Evolutionary conservation across 1,140 invertebrate species (phyloP), one percentile per base, ranked within the genome.

Genomic region (Oryctes rhinoceros): DNA sequence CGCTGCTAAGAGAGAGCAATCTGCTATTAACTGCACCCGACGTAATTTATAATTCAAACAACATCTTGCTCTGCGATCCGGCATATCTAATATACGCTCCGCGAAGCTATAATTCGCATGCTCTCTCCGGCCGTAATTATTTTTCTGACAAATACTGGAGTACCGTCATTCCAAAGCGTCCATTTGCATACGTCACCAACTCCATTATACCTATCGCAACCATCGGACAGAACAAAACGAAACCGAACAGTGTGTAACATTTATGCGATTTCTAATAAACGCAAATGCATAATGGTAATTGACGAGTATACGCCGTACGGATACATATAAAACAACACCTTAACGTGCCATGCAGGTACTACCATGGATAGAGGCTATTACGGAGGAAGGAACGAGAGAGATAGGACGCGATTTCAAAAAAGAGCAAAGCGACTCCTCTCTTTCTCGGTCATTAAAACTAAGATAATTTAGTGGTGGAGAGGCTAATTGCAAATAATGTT

Each of bases 401-500:
- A 76, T 20, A 13, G 35, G 3, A n/a, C 15, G 4, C 10, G 67
- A 71, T 20, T 13, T 13, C n/a, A 44, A 76, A 44, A 39, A 48
- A 6, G 15, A 18, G 74, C 37, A 44, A 76, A 4, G n/a, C 37
- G 74, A 30, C 35, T 10, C 9, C 39, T 44, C 39, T 44, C 39
- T 3, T 44, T 11, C 74, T 18, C 74, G 74, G 35, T 76, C 74
- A 67, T 67, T 67, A 67, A 67, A 67, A 76, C 74, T 76, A 39
- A 76, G 74, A 76, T 81, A 81, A 83, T 83, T 82, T 83, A 83
- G 49, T 81, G 79, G 37, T 39, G 76, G 67, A 75, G 11, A 49
- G n/a, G 79, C 81, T 83, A 83, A 83, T 83, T 83, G 81, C 82
- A 80, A 83, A 82, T 83, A 82, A 79, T 79, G 80, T 83, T 82